These are phyloP conservation scores for Antigone vipio DNA, from an alignment of 2,113 vertebrate genomes.

Conservation along the genomic window DNA sequence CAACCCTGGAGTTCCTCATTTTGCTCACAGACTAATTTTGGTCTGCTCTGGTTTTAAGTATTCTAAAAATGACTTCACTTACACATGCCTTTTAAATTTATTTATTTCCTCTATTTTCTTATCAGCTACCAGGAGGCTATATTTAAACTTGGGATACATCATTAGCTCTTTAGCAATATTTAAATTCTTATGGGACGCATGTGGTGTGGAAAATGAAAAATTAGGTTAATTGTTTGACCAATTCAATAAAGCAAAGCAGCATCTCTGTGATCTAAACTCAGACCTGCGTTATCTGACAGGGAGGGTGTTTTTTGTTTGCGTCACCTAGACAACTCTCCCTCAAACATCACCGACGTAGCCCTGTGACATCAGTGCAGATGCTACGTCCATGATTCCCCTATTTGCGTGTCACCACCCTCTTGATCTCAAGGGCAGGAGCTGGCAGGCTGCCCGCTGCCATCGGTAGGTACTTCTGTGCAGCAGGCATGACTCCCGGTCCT, in stretches of 20 bases:
- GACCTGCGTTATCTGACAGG: background rate
- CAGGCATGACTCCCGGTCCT: background rate
- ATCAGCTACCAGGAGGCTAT: background rate
- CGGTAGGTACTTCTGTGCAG: fast-evolving
- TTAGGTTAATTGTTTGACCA: background rate
- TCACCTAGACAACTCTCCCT: background rate
- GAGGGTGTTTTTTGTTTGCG: background rate
- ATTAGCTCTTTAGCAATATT: background rate
- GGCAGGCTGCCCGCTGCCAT: background rate
- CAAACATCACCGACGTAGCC: fast-evolving
- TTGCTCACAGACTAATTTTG: background rate
- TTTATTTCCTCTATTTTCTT: background rate
- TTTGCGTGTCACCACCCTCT: background rate
- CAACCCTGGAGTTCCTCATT: background rate
- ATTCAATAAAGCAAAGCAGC: background rate
- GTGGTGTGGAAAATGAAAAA: background rate
- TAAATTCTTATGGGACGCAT: fast-evolving
- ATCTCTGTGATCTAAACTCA: background rate
- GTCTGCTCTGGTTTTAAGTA: background rate
- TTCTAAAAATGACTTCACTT: background rate
- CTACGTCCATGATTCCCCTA: background rate
- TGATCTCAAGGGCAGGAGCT: background rate
- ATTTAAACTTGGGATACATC: background rate
- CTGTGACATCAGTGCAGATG: background rate
- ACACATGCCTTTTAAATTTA: background rate